Conservation (phyloP, 2,113 vertebrate species). For the Callionymus lyra region DNA sequence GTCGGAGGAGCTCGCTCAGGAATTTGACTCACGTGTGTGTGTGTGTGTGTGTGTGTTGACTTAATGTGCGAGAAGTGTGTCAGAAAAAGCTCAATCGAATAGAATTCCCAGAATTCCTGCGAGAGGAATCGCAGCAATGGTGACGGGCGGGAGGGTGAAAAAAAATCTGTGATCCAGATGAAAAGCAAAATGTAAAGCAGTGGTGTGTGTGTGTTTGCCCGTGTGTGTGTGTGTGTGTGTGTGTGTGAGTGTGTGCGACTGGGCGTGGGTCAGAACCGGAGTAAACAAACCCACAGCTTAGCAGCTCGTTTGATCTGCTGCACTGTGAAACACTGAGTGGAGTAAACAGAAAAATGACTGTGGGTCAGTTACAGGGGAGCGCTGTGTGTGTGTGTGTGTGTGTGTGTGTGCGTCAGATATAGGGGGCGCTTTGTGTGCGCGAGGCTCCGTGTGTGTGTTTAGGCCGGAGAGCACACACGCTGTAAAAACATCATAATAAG, state of each 20-base stretch:
- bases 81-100: too few species aligned
- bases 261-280: conserved; percentile 54
- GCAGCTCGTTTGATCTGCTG: conserved; percentile 58
- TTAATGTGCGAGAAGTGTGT: too few species aligned
- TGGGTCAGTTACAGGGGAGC: conserved; percentile 40
- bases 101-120: neutral
- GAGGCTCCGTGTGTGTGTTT: too few species aligned
- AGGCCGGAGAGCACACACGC: too few species aligned
- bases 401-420: conserved; percentile 2
- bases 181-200: conserved; percentile 26
- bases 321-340: conserved; percentile 47
- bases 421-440: conserved; percentile 8
- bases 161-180: conserved; percentile 46
- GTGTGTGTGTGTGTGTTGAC: too few species aligned
- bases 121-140: conserved; percentile 16
- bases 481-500: too few species aligned
- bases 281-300: conserved; percentile 67
- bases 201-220: conserved; percentile 38
- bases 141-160: conserved; percentile 15
- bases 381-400: conserved; percentile 7
- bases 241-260: conserved; percentile 32
- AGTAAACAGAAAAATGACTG: conserved; percentile 53
- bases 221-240: too few species aligned
- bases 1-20: too few species aligned
- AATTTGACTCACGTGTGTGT: too few species aligned